These are phyloP conservation scores for Nasonovia ribisnigri DNA, from an alignment of 2,888 invertebrate species.

Conservation along the genomic window DNA sequence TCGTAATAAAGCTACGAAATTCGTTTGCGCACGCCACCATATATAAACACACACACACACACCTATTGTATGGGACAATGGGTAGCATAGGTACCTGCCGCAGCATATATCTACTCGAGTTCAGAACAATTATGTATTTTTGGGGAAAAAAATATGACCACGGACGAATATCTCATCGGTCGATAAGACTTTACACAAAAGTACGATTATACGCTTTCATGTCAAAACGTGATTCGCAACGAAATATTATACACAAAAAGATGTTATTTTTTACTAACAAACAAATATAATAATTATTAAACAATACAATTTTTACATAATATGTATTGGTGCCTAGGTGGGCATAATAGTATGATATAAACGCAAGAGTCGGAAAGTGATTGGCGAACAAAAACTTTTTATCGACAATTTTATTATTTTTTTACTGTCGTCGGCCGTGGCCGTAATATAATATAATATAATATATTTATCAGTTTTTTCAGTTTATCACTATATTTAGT, in stretches of 20 bases:
- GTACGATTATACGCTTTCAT: not conserved
- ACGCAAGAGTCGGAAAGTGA: not conserved
- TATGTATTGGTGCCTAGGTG: not conserved
- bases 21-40: not conserved
- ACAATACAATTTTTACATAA: not conserved
- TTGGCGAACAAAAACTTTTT: not conserved
- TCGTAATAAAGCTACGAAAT: slow-evolving; percentile 3
- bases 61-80: not conserved
- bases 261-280: not conserved
- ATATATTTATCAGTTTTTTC: no score
- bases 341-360: not conserved
- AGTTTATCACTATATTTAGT: not conserved
- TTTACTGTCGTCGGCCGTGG: not conserved
- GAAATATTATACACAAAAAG: not conserved
- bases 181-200: not conserved
- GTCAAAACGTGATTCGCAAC: not conserved
- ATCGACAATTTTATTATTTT: not conserved
- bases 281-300: not conserved
- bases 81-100: not conserved
- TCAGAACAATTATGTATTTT: not conserved
- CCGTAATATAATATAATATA: not conserved
- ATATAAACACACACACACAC: not conserved
- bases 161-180: not conserved
- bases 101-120: not conserved
- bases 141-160: not conserved